These are phyloP conservation scores for Campoletis raptor DNA, from an alignment of 2,888 invertebrate genomes.

Conservation along the genomic window DNA sequence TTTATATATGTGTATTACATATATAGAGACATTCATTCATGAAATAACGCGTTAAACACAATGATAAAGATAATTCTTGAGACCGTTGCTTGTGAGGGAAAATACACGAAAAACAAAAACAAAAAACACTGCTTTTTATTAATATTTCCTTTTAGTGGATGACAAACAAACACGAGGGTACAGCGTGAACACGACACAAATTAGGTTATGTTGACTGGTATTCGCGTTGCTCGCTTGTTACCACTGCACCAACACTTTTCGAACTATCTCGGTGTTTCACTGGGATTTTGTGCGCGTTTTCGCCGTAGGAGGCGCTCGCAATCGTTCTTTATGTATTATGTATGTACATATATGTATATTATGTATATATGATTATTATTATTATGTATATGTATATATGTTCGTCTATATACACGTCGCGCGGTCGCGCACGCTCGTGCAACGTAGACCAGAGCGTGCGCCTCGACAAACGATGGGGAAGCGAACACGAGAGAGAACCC, in stretches of 20 bases:
- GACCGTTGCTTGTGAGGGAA: neutral
- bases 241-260: conserved; percentile 41
- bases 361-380: neutral
- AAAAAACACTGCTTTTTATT: conserved; percentile 9
- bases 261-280: conserved; percentile 39
- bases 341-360: conserved; percentile 17
- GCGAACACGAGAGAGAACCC: neutral
- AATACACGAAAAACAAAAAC: neutral
- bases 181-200: conserved; percentile 15
- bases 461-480: conserved; percentile 21
- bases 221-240: conserved; percentile 44
- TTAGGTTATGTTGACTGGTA: conserved; percentile 46
- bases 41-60: neutral
- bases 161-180: conserved; percentile 40
- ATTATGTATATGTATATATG: conserved; percentile 11
- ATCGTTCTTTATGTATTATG: neutral
- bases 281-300: conserved; percentile 28
- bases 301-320: conserved; percentile 37
- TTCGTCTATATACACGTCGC: conserved; percentile 10
- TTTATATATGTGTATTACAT: conserved; percentile 24
- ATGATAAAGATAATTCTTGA: neutral
- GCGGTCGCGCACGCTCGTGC: conserved; percentile 61
- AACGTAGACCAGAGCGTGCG: conserved; percentile 48
- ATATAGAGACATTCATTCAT: neutral
- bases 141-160: conserved; percentile 10